Evolutionary conservation across 2,888 invertebrate species (phyloP).

Genomic region (Caenorhabditis japonica): DNA sequence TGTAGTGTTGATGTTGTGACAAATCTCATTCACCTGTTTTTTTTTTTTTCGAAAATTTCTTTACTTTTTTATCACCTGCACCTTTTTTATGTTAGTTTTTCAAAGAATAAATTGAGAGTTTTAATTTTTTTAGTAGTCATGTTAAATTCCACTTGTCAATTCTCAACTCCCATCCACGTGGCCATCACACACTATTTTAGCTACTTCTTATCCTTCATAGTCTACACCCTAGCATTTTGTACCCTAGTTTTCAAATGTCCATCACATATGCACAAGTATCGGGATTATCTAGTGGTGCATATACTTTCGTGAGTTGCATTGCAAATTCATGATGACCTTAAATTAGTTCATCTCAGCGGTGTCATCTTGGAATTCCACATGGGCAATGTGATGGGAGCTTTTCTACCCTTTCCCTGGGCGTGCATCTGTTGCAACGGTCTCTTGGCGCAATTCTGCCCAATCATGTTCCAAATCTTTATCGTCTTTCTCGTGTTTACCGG

Average conservation of each 20-base stretch:
- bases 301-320: constrained; percentile 4
- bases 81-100: no score
- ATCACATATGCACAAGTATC: constrained; percentile 1
- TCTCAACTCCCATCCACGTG: neutral
- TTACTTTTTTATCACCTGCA: no score
- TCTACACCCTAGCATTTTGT: constrained; percentile 5
- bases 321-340: neutral
- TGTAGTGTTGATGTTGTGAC: no score
- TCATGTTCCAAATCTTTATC: constrained; percentile 8
- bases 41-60: no score
- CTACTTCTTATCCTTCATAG: neutral
- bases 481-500: constrained; percentile 5
- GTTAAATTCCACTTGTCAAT: constrained; percentile 14
- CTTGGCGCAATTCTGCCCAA: constrained; percentile 10
- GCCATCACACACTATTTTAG: constrained; percentile 1
- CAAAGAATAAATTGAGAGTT: no score
- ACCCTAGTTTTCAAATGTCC: constrained; percentile 13
- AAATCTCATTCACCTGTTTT: no score
- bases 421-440: constrained; percentile 13
- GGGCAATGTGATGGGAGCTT: constrained; percentile 9
- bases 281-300: constrained; percentile 8
- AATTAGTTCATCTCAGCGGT: neutral
- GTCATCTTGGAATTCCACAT: constrained; percentile 14
- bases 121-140: no score
- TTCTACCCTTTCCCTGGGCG: constrained; percentile 1